Base-by-base conservation (phyloP, 2,888 invertebrate species). In the Harpalus rubripes region DNA sequence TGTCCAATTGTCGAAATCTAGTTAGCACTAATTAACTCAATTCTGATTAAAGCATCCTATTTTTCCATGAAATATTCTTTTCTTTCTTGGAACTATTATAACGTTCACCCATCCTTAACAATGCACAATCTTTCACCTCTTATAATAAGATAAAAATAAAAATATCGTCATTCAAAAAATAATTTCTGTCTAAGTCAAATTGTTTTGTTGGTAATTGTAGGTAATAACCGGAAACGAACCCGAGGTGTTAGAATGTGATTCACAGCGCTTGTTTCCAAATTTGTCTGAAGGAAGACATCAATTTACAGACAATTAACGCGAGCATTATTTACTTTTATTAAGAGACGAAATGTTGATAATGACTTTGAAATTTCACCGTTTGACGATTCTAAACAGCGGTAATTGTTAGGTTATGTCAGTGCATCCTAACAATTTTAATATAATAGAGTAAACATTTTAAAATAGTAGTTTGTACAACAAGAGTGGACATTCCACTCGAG, bases 251-350 rank as follows among this genome's bases (percentile, higher is more conserved):
- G 78, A 58, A 26, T 78, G 80, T 81, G 39, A 39, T 81, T 68
- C 41, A 63, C 58, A 61, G 68, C 18, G 16, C 65, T 81, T 81
- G 52, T 44, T 65, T 81, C 15, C 15, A 18, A 81, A 81, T 81
- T 63, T 81, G 65, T 52, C 12, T 65, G 15, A 32, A 81, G 81
- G 81, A 81, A 81, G 81, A 81, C 81, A 22, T 44, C 81, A 81
- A 81, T 81, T 81, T 81, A 68, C 68, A 52, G 22, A 81, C 68
- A 81, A 81, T 81, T 81, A 81, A 81, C 81, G 10, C 26, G 16
- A 79, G 58, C 78, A 79, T 61, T 58, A 79, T 79, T 79, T 79
- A 79, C 26, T 12, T 79, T 79, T 52, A 58, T 79, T 79, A 80
- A 80, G 58, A 80, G 80, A 80, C 63, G 80, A 80, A 80, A 63